Evolutionary conservation across 1,140 invertebrate genomes (phyloP), one percentile per base, ranked within the genome.

Genomic region (Drosophila mauritiana): DNA sequence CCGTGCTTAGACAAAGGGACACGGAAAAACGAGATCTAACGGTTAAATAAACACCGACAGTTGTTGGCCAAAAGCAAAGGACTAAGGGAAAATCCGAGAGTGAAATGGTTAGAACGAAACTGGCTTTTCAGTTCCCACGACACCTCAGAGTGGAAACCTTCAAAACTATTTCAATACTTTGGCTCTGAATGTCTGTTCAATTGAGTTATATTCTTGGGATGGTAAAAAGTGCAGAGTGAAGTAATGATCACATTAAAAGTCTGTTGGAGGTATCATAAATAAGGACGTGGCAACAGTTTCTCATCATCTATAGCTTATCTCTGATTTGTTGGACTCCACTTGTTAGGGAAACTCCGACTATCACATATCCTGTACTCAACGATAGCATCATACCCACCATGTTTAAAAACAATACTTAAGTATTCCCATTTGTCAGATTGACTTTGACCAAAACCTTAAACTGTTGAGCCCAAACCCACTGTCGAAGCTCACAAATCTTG

Each of bases 41-140:
- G 74, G 54, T 54, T 57, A 78, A 78, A 64, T 78, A 78, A 78
- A 78, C 74, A 72, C 75, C 74, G 48, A 72, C 74, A 63, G 75
- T 77, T 77, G 42, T 53, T 68, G 61, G 62, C 62, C 74, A 68
- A 54, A 76, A 68, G 59, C 40, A 68, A 31, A 54, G 61, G 61
- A 12, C 37, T 10, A 36, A 42, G 34, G 54, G 48, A 56, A 43
- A 77, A 46, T 27, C 54, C 45, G 36, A 56, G 63, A 68, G 43
- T 40, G 27, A 56, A 55, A 74, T 56, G 40, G 54, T 48, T 45
- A 27, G n/a, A 17, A 4, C n/a, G 37, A 45, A 39, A 46, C n/a
- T 36, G 17, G 34, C 13, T 48, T 42, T 39, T 5, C 36, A 40
- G 11, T 31, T 6, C 54, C 63, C 7, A 4, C 52, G 61, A 42